These are phyloP conservation scores for Tenthredo notha DNA, from an alignment of 2,888 invertebrate species.

Conservation along the genomic window DNA sequence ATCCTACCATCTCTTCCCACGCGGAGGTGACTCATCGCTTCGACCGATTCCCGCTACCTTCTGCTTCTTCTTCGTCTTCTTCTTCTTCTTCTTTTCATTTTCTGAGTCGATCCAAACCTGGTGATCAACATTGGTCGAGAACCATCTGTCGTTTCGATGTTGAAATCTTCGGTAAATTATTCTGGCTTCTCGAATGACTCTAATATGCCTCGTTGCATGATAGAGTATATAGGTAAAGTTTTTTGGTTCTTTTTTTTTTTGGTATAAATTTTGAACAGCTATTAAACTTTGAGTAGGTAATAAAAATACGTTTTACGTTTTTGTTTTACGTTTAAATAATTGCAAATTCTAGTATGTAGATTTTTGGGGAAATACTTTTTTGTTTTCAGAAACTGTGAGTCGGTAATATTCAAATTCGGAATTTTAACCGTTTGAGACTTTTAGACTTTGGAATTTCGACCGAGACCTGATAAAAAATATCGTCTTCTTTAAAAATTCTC, in stretches of 20 bases:
- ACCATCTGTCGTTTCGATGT: conserved; percentile 20
- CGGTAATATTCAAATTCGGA: too few species aligned
- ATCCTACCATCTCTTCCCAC: conserved; percentile 63
- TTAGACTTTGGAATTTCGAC: too few species aligned
- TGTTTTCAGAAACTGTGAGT: too few species aligned
- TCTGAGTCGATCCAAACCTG: conserved; percentile 6
- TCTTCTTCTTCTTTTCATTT: conserved; percentile 54
- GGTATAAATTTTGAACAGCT: not conserved
- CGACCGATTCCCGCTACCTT: conserved; percentile 49
- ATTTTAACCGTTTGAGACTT: too few species aligned
- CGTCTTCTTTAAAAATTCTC: not conserved
- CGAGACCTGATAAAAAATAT: too few species aligned
- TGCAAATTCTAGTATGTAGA: too few species aligned
- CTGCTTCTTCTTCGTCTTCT: conserved; percentile 55
- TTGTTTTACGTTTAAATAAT: too few species aligned
- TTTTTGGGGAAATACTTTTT: too few species aligned
- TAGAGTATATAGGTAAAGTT: not conserved
- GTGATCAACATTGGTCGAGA: conserved; percentile 6
- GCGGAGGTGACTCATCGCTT: conserved; percentile 62
- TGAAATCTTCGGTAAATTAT: not conserved
- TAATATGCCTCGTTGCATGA: not conserved
- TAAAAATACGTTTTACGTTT: too few species aligned
- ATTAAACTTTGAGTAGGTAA: not conserved
- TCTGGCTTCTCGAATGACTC: conserved; percentile 2
- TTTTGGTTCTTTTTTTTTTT: not conserved